Conservation (phyloP, 2,797 vertebrate species). For the Pseudomugil gertrudae region DNA sequence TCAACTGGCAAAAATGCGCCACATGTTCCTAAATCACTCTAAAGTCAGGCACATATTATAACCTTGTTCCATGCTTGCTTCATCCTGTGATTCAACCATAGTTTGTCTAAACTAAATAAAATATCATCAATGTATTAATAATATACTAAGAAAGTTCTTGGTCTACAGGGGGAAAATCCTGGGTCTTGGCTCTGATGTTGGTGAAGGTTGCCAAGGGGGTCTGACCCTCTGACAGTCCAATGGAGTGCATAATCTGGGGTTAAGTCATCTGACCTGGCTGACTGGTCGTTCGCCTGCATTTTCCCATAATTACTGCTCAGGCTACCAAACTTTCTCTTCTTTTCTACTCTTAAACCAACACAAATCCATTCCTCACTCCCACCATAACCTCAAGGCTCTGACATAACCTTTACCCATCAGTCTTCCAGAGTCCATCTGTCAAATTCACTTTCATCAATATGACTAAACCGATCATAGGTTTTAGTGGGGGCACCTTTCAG, state of each 20-base stretch:
- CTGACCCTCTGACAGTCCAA: conserved; percentile 75
- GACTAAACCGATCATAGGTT: conserved; percentile 14
- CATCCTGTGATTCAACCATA: neutral
- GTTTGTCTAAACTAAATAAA: conserved; percentile 11
- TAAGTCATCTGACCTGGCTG: conserved; percentile 82
- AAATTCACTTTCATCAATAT: conserved; percentile 37
- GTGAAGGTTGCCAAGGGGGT: conserved; percentile 59
- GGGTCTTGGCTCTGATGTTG: conserved; percentile 42
- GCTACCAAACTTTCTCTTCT: conserved; percentile 71
- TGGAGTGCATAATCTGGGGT: conserved; percentile 84
- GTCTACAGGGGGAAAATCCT: neutral
- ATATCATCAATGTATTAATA: conserved; percentile 12
- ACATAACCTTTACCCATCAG: conserved; percentile 35
- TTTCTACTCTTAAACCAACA: conserved; percentile 58
- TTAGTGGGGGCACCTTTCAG: neutral
- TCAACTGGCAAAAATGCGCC: conserved; percentile 30
- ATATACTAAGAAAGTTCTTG: neutral
- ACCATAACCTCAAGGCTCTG: conserved; percentile 46
- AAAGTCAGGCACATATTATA: conserved; percentile 14
- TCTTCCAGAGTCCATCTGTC: conserved; percentile 27
- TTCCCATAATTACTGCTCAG: conserved; percentile 78
- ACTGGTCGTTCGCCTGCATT: conserved; percentile 56
- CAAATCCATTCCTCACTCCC: conserved; percentile 58
- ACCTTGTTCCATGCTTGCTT: conserved; percentile 5
- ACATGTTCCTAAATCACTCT: conserved; percentile 13